phyloP scores from a whole-genome alignment of 2,888 invertebrate genomes.

The Byasa hedistus region DNA sequence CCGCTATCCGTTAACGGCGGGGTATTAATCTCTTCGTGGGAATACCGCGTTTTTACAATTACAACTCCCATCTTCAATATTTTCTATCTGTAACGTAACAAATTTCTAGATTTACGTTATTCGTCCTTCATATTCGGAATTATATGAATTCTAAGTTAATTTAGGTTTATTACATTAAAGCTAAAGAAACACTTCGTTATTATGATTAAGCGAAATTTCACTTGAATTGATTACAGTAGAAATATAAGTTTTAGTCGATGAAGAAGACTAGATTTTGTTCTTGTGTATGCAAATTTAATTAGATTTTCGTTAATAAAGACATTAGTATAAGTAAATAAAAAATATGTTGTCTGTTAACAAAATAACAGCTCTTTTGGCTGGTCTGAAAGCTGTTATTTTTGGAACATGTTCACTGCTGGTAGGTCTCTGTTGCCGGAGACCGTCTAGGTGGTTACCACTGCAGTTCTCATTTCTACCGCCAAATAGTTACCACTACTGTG shows the following conservation, averaged over 20 bases:
- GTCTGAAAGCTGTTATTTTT: too few species aligned
- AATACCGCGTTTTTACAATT: background rate
- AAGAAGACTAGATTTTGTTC: background rate
- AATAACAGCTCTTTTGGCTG: too few species aligned
- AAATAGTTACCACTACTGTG: too few species aligned
- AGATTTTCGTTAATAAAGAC: too few species aligned
- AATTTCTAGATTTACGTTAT: constrained; percentile 1
- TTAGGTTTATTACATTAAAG: background rate
- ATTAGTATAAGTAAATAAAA: too few species aligned
- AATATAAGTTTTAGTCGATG: background rate
- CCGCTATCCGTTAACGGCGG: constrained; percentile 9
- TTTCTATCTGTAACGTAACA: background rate
- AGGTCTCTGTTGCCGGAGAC: too few species aligned
- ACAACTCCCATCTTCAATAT: too few species aligned
- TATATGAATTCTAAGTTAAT: background rate
- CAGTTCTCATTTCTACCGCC: too few species aligned
- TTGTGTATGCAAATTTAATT: too few species aligned
- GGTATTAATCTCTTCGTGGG: constrained; percentile 14
- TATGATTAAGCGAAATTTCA: background rate
- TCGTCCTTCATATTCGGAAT: background rate
- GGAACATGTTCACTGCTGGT: too few species aligned
- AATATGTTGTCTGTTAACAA: too few species aligned
- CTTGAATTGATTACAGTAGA: background rate
- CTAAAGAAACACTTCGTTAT: background rate
- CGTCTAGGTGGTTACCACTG: too few species aligned